Conservation (phyloP, 37 sponge, comb jelly and placozoan genomes). For the Cladorhizidae sp. region DNA sequence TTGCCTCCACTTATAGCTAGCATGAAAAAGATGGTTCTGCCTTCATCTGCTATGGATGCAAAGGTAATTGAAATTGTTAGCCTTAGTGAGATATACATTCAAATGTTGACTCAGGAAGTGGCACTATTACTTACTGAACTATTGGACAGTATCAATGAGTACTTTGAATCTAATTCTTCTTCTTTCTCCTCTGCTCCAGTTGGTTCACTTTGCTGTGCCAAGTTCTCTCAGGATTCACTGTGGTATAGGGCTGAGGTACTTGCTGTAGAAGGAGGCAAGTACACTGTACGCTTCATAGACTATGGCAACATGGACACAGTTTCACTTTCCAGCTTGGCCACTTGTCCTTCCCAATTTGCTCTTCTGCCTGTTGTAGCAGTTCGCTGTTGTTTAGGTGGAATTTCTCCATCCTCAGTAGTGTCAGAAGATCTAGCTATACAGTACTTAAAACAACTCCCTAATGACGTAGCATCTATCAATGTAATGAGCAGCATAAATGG, state of each 20-base stretch:
- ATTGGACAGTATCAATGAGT: background rate
- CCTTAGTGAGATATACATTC: background rate
- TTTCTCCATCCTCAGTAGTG: background rate
- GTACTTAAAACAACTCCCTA: background rate
- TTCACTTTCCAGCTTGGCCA: background rate
- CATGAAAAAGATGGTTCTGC: background rate
- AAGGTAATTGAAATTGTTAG: background rate
- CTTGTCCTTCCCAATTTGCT: constrained; percentile 32
- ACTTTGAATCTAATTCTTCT: background rate
- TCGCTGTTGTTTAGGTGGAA: constrained; percentile 23
- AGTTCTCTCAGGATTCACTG: constrained; percentile 58
- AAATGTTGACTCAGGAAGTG: background rate
- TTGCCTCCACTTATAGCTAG: background rate
- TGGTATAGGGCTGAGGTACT: constrained; percentile 66
- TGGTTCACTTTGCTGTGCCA: constrained; percentile 55
- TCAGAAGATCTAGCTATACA: background rate
- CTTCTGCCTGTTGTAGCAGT: constrained; percentile 23
- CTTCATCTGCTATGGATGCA: background rate
- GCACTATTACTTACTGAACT: background rate
- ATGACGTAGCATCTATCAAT: background rate
- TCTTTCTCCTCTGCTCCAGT: background rate
- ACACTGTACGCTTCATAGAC: constrained; percentile 52
- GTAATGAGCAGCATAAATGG: background rate
- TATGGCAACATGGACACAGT: constrained; percentile 71
- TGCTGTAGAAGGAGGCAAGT: background rate